Evolutionary conservation across 2,888 invertebrate species (phyloP).

Genomic region (Anthophora plumipes): DNA sequence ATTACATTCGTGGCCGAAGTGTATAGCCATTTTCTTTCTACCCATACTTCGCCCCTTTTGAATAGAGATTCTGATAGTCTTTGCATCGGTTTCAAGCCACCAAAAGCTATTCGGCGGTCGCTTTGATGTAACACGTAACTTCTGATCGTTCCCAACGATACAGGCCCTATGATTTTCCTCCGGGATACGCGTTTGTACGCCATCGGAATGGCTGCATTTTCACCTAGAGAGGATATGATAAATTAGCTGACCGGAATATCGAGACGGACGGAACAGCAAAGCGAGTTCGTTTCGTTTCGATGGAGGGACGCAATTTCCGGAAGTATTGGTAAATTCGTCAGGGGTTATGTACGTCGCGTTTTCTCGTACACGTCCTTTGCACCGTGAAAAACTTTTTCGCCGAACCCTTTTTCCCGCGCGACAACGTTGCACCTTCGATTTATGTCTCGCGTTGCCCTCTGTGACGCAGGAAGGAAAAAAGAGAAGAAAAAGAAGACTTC

Average conservation of each 20-base stretch:
- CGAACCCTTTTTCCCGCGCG: neutral
- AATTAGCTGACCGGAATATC: slow-evolving; percentile 23
- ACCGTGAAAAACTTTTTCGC: neutral
- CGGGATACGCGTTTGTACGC: neutral
- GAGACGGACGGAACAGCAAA: neutral
- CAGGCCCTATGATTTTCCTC: neutral
- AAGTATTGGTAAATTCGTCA: slow-evolving; percentile 29
- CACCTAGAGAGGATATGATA: neutral
- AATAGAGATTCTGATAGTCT: neutral
- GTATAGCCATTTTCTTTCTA: too few species aligned
- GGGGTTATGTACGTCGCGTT: neutral
- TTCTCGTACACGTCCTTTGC: neutral
- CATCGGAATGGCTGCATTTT: neutral
- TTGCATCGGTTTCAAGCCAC: neutral
- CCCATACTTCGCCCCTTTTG: too few species aligned
- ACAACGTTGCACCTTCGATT: slow-evolving; percentile 18
- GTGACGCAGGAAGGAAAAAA: neutral
- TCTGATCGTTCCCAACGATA: neutral
- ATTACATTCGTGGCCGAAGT: neutral
- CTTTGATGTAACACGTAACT: slow-evolving; percentile 1
- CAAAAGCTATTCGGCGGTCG: neutral
- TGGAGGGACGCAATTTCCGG: neutral
- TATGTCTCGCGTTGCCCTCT: neutral
- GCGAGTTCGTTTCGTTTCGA: slow-evolving; percentile 9
- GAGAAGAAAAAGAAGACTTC: neutral